Evolutionary conservation across 2,888 invertebrate genomes (phyloP), one percentile per base, ranked within the genome.

Genomic region (Leptinotarsa tumamoca): DNA sequence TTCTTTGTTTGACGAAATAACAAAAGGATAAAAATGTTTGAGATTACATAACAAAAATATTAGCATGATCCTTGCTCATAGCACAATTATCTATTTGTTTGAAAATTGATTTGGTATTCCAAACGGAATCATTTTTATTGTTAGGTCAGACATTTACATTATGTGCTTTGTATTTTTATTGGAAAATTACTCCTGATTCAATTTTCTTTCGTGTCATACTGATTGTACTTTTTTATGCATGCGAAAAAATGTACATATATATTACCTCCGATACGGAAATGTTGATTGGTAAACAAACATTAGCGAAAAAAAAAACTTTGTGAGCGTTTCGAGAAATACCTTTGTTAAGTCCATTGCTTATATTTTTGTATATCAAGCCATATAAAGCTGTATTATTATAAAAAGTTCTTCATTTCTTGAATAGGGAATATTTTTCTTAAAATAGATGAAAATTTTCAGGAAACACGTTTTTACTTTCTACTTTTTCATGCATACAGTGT

Each of bases 181-280:
- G 61, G n/a, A 63, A 68, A 70, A 77, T 79, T 79, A 79, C 56
- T 71, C 74, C 71, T 72, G 70, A 67, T 74, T 67, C 49, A 15
- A 52, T 67, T 73, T 68, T 70, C 58, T 67, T 76, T 70, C 0
- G 50, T 72, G 67, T 71, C 51, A 68, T 71, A 23, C 13, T 13
- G 21, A 67, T 67, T 43, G n/a, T 63, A 43, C 43, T 63, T 2
- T 54, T 56, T 52, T 17, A 51, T 68, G 23, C 54, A 56, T 33
- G 68, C 43, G 43, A 43, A 43, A 43, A 43, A 43, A 43, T 43
- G 43, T 43, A 43, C 43, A 43, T 43, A 43, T 43, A 43, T 43
- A 43, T 43, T 10, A 43, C 10, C 43, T 43, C 43, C 43, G 3
- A 43, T 43, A 43, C 43, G 43, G 43, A 43, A 43, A 43, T 43